Evolutionary conservation across 2,113 vertebrate species (phyloP).

Genomic region (Bostrychus sinensis): DNA sequence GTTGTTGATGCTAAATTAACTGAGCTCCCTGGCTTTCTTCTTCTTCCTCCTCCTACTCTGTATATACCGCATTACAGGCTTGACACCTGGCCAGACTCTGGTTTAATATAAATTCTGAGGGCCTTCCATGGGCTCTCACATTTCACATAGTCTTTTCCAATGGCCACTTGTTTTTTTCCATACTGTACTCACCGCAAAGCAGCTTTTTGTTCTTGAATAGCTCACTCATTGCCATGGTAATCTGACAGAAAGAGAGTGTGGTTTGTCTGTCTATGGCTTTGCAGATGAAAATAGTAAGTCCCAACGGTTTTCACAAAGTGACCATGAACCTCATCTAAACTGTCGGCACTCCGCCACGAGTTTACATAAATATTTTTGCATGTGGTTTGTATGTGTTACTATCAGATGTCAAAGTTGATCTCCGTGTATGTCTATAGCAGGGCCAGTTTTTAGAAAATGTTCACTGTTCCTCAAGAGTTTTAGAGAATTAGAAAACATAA

Average conservation of each 20-base stretch:
- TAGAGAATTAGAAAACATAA: no score
- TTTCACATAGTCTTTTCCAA: constrained; percentile 72
- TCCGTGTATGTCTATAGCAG: not conserved
- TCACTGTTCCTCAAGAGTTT: no score
- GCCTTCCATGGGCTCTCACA: constrained; percentile 69
- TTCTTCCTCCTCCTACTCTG: constrained; percentile 28
- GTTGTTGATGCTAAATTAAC: constrained; percentile 59
- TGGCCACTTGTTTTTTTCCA: constrained; percentile 64
- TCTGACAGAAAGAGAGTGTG: constrained; percentile 63
- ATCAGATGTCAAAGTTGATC: not conserved
- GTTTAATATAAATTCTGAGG: constrained; percentile 76
- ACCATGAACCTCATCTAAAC: constrained; percentile 43
- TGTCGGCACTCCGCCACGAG: constrained; percentile 5
- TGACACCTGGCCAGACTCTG: constrained; percentile 69
- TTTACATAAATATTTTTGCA: not conserved
- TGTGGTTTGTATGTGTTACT: constrained; percentile 1
- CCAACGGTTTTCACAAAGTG: constrained; percentile 55
- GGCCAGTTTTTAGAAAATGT: not conserved
- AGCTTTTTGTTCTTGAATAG: constrained; percentile 74
- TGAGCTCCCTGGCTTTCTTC: constrained; percentile 58
- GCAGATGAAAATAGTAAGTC: constrained; percentile 70
- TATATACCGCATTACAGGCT: constrained; percentile 59
- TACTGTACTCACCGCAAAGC: constrained; percentile 68
- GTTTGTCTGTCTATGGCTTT: constrained; percentile 66
- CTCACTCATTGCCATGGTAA: constrained; percentile 76